A percentile compares a stretch with the other conserved stretches of the same genome.
These are phyloP conservation scores for Smutsia temminckii DNA, from an alignment of 2,797 vertebrate species.

Conservation along the genomic window DNA sequence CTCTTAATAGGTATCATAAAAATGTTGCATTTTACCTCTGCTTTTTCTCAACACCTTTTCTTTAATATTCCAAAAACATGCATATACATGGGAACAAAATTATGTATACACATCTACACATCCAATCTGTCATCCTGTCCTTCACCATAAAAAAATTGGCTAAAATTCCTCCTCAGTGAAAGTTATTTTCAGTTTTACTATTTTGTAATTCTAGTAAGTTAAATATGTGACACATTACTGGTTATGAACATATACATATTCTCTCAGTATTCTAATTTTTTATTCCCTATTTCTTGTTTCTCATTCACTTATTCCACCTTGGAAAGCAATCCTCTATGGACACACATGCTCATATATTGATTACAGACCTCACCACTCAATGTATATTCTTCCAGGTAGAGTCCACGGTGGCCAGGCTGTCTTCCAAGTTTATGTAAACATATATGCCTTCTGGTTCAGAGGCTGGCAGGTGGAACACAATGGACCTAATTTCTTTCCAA, in stretches of 20 bases:
- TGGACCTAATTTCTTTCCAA: constrained; percentile 11
- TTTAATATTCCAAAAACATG: background rate
- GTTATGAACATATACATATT: background rate
- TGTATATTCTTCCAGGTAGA: background rate
- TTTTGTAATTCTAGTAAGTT: background rate
- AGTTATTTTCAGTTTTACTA: background rate
- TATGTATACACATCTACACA: background rate
- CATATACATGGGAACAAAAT: background rate
- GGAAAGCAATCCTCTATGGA: background rate
- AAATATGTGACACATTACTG: background rate
- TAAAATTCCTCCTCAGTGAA: background rate
- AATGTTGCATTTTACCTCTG: background rate
- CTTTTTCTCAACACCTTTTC: background rate
- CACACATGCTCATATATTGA: background rate
- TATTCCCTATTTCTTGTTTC: background rate
- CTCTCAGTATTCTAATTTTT: background rate
- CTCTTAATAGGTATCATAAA: background rate
- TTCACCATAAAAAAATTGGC: background rate
- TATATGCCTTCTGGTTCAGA: background rate
- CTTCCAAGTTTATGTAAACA: background rate
- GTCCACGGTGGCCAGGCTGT: background rate
- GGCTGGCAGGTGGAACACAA: background rate
- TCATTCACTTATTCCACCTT: background rate
- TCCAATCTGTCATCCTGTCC: background rate
- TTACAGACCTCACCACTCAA: background rate